Base-by-base conservation (phyloP, 1,140 invertebrate species). In the Calycopis cecrops region DNA sequence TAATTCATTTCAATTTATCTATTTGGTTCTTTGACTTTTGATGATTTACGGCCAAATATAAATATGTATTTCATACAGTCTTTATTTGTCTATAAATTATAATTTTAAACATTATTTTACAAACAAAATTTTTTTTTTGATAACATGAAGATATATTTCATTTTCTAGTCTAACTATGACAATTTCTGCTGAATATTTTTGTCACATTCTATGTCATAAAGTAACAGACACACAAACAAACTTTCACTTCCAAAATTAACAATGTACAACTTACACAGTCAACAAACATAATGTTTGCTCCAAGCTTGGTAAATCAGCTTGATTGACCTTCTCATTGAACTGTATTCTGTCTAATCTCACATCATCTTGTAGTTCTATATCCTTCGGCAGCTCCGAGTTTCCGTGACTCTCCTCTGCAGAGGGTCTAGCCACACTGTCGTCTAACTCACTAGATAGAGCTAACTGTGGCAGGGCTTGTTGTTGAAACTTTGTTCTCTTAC, bases 401-500 rank as follows among this genome's bases (percentile, higher is more conserved):
- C 81, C 82, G 60, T 89, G 88, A 21, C 84, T 88, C 12, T 87
- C 67, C 47, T 86, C 73, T 35, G 88, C 88, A 35, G 81, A 65
- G 2, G 76, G 76, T 17, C 89, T 52, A n/a, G 65, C 69, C 64
- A 82, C 53, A n/a, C 56, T 69, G 28, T 90, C 85, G 14, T 85
- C 82, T 9, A 90, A 47, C 48, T 87, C 82, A 57, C 95, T 87
- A 58, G 91, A 88, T 0, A 98, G 74, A 14, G 93, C 91, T 35
- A 99, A 83, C 72, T 98, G 97, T 0, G 97, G 91, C 17, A 96
- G 83, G 38, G 93, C 90, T 51, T 93, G 91, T 65, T 93, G 88
- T 82, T 99, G 97, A 80, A 92, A 97, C 72, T 93, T 94, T 12
- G 97, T 99, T 57, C 97, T 89, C 80, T 96, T 96, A 8, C 97